Base-by-base conservation (phyloP, 2,888 invertebrate genomes). In the Lasioglossum calceatum region DNA sequence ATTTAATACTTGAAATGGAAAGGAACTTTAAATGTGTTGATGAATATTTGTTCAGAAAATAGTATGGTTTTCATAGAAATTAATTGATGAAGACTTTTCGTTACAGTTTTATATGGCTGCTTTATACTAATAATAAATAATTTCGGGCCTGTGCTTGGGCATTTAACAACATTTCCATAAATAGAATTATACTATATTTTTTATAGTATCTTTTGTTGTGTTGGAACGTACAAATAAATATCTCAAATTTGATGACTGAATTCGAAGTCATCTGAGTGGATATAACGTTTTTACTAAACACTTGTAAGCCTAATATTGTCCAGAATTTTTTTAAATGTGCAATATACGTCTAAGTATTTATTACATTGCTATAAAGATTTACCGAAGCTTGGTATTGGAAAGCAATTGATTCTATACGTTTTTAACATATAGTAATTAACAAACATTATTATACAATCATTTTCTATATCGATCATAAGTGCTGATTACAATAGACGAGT, bases 191-290 rank as follows among this genome's bases (percentile, higher is more conserved):
- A 44, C 79, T 79, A 86, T 84, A 88, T 84, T 72, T 71, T 86
- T 64, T 82, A 85, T 86, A 89, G 79, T 81, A 87, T 86, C 83
- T 86, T 88, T 79, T 85, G 80, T 90, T 91, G 81, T 74, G 87
- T 92, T 85, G 61, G 76, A 88, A 87, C 92, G 91, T 91, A 91
- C 91, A 91, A 91, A 91, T 91, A 91, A 87, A 82, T 85, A 87
- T 89, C 88, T 87, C 76, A 82, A 82, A 87, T 90, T 89, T 87
- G 83, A 84, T 86, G 85, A 83, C 81, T 61, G 64, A 75, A 74
- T 82, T 81, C 58, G 74, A 84, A 78, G 81, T 92, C 87, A 89
- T 79, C 84, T 67, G 80, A 77, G 72, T 61, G 61, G 81, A 73
- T 80, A 79, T 87, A 86, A 91, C 84, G 80, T 88, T 87, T 91